Evolutionary conservation across 2,888 invertebrate genomes (phyloP).

Genomic region (Tubulanus polymorphus): DNA sequence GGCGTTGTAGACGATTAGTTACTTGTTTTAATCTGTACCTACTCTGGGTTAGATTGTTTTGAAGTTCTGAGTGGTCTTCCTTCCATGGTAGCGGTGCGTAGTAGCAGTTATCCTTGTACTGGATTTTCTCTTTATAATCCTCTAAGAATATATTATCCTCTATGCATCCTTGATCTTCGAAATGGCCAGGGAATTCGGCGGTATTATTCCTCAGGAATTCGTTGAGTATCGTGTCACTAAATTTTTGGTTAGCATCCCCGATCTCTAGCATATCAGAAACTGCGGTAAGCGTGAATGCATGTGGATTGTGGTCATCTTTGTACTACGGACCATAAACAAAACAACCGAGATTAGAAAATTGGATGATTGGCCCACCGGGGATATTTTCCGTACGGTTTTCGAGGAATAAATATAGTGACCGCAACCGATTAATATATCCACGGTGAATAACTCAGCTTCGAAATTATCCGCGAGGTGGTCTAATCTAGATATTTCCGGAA

Average conservation of each 20-base stretch:
- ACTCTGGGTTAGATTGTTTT: background rate
- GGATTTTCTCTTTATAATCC: too few species aligned
- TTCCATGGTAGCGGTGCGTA: background rate
- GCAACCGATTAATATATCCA: background rate
- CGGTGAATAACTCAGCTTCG: background rate
- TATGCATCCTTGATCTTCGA: too few species aligned
- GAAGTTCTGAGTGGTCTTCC: background rate
- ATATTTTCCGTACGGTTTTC: background rate
- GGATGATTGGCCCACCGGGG: background rate
- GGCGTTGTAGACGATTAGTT: background rate
- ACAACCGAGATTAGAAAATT: background rate
- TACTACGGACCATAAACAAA: background rate
- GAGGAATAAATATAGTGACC: background rate
- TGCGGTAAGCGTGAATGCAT: background rate
- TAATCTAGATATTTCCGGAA: background rate
- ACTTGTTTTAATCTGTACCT: background rate
- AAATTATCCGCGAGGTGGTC: background rate
- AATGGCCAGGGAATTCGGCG: too few species aligned
- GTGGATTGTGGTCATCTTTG: background rate
- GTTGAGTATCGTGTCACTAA: background rate
- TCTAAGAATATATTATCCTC: too few species aligned
- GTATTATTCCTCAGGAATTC: background rate
- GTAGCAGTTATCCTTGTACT: background rate
- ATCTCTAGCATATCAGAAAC: background rate
- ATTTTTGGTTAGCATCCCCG: background rate